Evolutionary conservation across 2,113 vertebrate species (phyloP), one percentile per base, ranked within the genome.

Genomic region (Neomonachus schauinslandi): DNA sequence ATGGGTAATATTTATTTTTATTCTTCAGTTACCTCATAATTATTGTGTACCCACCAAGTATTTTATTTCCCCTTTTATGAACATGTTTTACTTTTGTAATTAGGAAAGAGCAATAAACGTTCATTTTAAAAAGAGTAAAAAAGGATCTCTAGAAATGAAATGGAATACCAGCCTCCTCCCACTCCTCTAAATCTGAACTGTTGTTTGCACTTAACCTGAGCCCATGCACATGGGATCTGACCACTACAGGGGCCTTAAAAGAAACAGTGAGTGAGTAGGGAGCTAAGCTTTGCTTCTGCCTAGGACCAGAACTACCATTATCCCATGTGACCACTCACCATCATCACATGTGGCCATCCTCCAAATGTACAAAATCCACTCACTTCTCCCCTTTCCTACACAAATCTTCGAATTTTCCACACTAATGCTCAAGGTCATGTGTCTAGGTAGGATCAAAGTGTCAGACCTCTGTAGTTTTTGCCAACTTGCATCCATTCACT

Each of bases 81-180:
- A 69, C 42, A 80, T 81, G 61, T n/a, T 95, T 94, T 81, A 85
- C 33, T 94, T 96, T 42, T 86, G 6, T 92, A 89, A 77, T 82
- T 95, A 88, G 46, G 87, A 86, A 92, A 89, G 15, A 94, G 7
- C 39, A 65, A 31, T 95, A 72, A 86, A 59, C 80, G 7, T 53
- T 79, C 46, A n/a, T 82, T 86, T 77, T 85, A 53, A 94, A 94
- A 94, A 74, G n/a, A 46, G 19, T 85, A 21, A 57, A 86, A 95
- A 42, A 42, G 11, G 7, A 71, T 59, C 24, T 77, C 51, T 71
- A 36, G 12, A 55, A 59, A 84, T 33, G 46, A 91, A 95, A 74
- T 51, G 33, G n/a, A 82, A 88, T 39, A 71, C 42, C 82, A 95
- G 63, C 36, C 36, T 13, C 22, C 16, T 77, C 51, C 71, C 16